Evolutionary conservation across 2,888 invertebrate species (phyloP), one percentile per base, ranked within the genome.

Genomic region (Pseudeuparius sepicola): DNA sequence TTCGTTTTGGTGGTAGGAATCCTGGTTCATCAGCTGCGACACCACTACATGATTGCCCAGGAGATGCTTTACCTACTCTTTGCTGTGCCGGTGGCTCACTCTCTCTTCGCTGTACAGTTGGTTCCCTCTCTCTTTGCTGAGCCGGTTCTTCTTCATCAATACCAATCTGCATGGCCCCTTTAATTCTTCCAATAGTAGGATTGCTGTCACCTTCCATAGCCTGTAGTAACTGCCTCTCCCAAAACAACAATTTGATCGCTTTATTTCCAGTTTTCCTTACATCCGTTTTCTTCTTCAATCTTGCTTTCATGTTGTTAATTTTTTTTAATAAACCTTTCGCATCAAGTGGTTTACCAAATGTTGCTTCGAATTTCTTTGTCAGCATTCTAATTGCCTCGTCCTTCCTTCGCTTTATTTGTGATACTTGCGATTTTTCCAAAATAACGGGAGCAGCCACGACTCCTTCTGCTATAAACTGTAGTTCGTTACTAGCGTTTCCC

Each of bases 241-340:
- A 34, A 9, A 16, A 15, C 30, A 34, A 34, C 14, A 34, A 29
- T 33, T 34, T 34, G 9, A 34, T 34, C 13, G 28, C 28, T 31
- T 34, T 15, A 30, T 30, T 34, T 34, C 34, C 34, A 34, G 34
- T 34, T 34, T 31, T 33, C 29, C 15, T 33, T 7, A 33, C 14
- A 14, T 30, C 28, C 4, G 7, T 29, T 31, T 33, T 33, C 13
- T 34, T 34, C 14, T 14, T 31, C 27, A 34, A 32, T 16, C 27
- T 30, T 15, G 15, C 10, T 34, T 34, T 34, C 34, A 32, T 31
- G 28, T 31, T 34, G 16, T 29, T 32, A 29, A 34, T 34, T 34
- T 33, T 31, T 29, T 32, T 34, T n/a, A 34, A 6, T 29, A 34
- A 34, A 6, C 34, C 30, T 29, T 34, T 31, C 17, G 26, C 15